These are phyloP conservation scores for Brachionus koreanus DNA, from an alignment of 1,140 invertebrate genomes.

Conservation along the genomic window DNA sequence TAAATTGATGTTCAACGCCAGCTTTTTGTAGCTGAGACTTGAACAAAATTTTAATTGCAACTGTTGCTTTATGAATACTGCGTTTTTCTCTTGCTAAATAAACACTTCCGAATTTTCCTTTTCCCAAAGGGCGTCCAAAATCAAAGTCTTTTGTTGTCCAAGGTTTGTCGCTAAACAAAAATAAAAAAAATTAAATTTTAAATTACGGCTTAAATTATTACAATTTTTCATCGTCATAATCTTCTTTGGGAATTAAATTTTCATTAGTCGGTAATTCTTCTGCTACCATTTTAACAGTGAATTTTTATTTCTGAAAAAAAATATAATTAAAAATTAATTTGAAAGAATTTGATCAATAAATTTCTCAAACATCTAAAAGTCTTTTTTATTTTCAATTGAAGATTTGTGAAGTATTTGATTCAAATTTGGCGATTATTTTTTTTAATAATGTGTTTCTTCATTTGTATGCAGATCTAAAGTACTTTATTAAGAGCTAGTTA, in stretches of 20 bases:
- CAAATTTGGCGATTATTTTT: no score
- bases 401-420: no score
- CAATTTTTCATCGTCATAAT: constrained; percentile 27
- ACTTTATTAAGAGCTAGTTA: no score
- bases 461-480: no score
- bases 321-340: no score
- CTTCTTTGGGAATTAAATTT: not conserved
- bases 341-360: not conserved
- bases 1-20: constrained; percentile 85
- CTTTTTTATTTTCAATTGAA: not conserved
- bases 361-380: not conserved
- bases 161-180: not conserved
- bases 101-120: constrained; percentile 97
- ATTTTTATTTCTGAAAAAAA: not conserved
- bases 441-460: no score
- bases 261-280: not conserved
- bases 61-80: constrained; percentile 37
- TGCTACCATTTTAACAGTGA: not conserved
- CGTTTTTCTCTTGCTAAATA: constrained; percentile 89
- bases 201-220: not conserved
- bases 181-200: not conserved
- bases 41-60: constrained; percentile 60
- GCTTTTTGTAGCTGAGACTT: constrained; percentile 83
- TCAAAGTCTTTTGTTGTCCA: constrained; percentile 78
- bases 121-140: constrained; percentile 84